phyloP scores from a whole-genome alignment of 2,113 vertebrate species.

The Chinchilla lanigera region DNA sequence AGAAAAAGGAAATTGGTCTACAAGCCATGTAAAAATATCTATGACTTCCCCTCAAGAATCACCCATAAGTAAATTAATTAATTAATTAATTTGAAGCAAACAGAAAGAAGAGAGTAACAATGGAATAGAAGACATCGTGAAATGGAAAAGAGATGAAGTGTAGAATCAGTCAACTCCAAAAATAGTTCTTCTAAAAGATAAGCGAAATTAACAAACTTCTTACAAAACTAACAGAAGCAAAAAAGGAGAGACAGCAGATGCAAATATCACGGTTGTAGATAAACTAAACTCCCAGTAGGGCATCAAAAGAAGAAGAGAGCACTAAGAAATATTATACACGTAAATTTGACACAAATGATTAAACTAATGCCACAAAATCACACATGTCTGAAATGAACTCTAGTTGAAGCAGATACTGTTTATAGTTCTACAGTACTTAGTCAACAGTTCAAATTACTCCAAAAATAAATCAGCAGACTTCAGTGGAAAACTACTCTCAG shows the following conservation, averaged over 20 bases:
- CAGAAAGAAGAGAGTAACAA: background rate
- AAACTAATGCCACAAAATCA: background rate
- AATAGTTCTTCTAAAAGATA: background rate
- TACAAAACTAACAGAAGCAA: background rate
- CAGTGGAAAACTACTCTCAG: background rate
- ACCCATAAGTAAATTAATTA: background rate
- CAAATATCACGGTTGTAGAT: background rate
- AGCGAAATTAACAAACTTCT: background rate
- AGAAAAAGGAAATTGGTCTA: background rate
- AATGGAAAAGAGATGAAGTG: background rate
- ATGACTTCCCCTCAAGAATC: background rate
- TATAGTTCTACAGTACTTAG: background rate
- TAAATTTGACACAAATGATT: background rate
- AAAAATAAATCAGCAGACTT: background rate
- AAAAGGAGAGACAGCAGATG: background rate
- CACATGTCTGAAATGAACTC: background rate
- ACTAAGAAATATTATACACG: background rate
- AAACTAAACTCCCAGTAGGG: background rate
- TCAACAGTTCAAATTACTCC: background rate
- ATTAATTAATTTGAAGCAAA: background rate
- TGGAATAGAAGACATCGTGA: background rate
- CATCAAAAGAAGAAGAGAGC: background rate
- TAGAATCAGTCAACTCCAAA: background rate
- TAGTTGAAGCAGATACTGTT: background rate
- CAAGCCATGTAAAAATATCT: background rate